A percentile compares a stretch with the other conserved stretches of the same genome.
These are phyloP conservation scores for Drosophila planitibia DNA, from an alignment of 2,888 invertebrate genomes.

Conservation along the genomic window DNA sequence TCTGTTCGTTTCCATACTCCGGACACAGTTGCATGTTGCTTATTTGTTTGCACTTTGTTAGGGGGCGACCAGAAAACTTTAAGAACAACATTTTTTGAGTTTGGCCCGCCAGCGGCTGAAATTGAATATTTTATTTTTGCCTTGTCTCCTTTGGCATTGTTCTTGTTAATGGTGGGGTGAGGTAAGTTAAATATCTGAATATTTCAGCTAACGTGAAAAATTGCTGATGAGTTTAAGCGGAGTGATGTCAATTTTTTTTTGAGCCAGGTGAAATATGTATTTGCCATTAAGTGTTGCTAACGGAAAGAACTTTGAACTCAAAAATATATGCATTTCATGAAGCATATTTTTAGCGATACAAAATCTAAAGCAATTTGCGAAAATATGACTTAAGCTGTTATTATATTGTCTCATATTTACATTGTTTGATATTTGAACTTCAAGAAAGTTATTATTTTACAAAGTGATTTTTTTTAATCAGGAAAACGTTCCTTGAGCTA, in stretches of 20 bases:
- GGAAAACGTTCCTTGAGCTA: not conserved
- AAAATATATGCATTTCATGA: slow-evolving; percentile 35
- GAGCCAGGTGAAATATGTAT: slow-evolving; percentile 11
- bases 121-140: slow-evolving; percentile 71
- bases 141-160: slow-evolving; percentile 57
- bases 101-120: slow-evolving; percentile 51
- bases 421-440: not conserved
- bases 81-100: slow-evolving; percentile 51
- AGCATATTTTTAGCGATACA: slow-evolving; percentile 15
- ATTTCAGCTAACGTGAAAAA: slow-evolving; percentile 29
- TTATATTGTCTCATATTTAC: not conserved
- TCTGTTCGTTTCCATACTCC: slow-evolving; percentile 32
- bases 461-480: not conserved
- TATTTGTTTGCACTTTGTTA: slow-evolving; percentile 69
- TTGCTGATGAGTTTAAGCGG: slow-evolving; percentile 47
- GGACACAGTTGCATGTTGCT: slow-evolving; percentile 62
- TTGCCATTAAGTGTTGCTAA: slow-evolving; percentile 10
- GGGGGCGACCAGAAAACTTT: slow-evolving; percentile 40
- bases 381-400: not conserved
- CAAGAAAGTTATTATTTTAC: not conserved
- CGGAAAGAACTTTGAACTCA: slow-evolving; percentile 36
- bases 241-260: slow-evolving; percentile 9
- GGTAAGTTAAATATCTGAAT: slow-evolving; percentile 16
- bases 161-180: not conserved
- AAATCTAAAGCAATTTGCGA: slow-evolving; percentile 6